These are phyloP conservation scores for Spermophilus dauricus DNA, from an alignment of 2,113 vertebrate species.

Conservation along the genomic window DNA sequence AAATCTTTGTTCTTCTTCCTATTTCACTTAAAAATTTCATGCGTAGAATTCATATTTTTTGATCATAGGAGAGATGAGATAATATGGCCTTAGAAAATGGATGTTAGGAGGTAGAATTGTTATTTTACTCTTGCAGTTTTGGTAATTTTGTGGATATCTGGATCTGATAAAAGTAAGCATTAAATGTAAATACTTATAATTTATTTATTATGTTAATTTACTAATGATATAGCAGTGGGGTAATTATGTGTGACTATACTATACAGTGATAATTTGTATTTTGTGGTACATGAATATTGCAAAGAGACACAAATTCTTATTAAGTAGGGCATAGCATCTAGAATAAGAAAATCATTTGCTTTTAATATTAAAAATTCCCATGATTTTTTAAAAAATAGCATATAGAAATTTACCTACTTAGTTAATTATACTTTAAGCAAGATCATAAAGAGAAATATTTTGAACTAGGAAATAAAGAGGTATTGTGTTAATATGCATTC, in stretches of 20 bases:
- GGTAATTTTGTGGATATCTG: not conserved
- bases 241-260: not conserved
- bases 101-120: not conserved
- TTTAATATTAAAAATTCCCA: not conserved
- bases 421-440: not conserved
- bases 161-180: not conserved
- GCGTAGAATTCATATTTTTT: constrained; percentile 1
- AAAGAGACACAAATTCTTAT: not conserved
- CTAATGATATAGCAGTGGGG: not conserved
- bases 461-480: not conserved
- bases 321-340: not conserved
- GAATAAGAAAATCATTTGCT: not conserved
- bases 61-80: not conserved
- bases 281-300: not conserved
- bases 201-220: not conserved
- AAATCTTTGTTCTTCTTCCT: not conserved
- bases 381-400: not conserved
- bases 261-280: not conserved
- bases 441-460: constrained; percentile 19
- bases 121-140: constrained; percentile 13
- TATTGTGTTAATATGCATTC: not conserved
- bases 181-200: not conserved
- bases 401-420: not conserved
- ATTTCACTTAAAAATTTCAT: constrained; percentile 1
- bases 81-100: not conserved